Base-by-base conservation (phyloP, 2,888 invertebrate genomes). In the Rhagium mordax region DNA sequence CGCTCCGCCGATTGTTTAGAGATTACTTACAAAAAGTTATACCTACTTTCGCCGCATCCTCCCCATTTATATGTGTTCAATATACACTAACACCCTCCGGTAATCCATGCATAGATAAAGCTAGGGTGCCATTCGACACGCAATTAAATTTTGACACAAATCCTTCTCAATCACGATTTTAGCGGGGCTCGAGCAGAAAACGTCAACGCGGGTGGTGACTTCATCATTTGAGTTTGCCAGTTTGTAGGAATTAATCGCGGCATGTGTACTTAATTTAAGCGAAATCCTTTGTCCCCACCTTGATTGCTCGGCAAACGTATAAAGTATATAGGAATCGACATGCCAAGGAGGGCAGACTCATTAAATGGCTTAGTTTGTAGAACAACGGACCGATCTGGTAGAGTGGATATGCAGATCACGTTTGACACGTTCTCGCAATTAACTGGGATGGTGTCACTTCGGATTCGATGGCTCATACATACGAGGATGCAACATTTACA, bases 341-440 rank as follows among this genome's bases (percentile, higher is more conserved):
- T 16, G 18, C 21, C 65, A 55, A 64, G 65, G 33, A 65, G 77
- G 78, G 75, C 70, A 71, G 78, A 74, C 76, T 78, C 70, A 78
- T 71, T 84, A 84, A 85, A 82, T 85, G 79, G 85, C 84, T 85
- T 85, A 84, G 84, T 85, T 85, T 85, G 81, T 78, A 74, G 81
- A 76, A 78, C 78, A 78, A 68, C 73, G 55, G 57, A 70, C 71
- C 72, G 73, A 76, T 78, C 79, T 77, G 76, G 74, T 78, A 79
- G 72, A 74, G 74, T 74, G 76, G 76, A 78, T 81, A 85, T 86
- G 85, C 85, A 85, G 84, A 85, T 85, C 85, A 85, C 85, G 85
- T 85, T 83, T 83, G 85, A 85, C 86, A 86, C 85, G 86, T 84
- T 81, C 82, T 77, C 78, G 84, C 85, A 85, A 86, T 86, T 86